Evolutionary conservation across 2,888 invertebrate genomes (phyloP), one percentile per base, ranked within the genome.

Genomic region (Habrosyne pyritoides): DNA sequence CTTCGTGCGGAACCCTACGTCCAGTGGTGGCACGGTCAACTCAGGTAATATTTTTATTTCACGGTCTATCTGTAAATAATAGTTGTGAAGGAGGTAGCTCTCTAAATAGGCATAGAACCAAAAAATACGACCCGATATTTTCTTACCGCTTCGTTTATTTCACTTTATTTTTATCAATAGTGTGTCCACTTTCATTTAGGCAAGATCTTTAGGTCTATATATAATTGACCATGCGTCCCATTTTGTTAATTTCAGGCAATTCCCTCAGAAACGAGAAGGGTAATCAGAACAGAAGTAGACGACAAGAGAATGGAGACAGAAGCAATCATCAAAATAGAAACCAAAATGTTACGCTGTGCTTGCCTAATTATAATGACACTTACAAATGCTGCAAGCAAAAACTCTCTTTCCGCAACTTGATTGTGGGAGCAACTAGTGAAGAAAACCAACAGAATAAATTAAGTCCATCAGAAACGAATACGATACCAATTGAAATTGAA

Each of bases 1-100:
- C 54, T 83, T 94, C 71, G 84, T 93, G 1, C 88, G 86, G 71
- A 90, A 89, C 67, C 86, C 88, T 60, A 86, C 89, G 61, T 81
- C 89, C 75, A 90, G 83, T 77, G 84, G 83, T 77, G 84, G 75
- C 60, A 82, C 71, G 79, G 83, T 68, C 75, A 81, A 81, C 86
- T 89, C 89, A 89, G 93, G 86, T 87, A 65, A 21, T 53, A 33
- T 30, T 46, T 42, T 47, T 36, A 21, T n/a, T n/a, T n/a, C n/a
- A n/a, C n/a, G n/a, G n/a, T n/a, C n/a, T n/a, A n/a, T n/a, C n/a
- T 8, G 28, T 8, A 28, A 28, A 28, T 30, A 12, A n/a, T n/a
- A n/a, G n/a, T n/a, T n/a, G n/a, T n/a, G n/a, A n/a, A n/a, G n/a
- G n/a, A n/a, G n/a, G n/a, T n/a, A n/a, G n/a, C n/a, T n/a, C n/a